phyloP scores from a whole-genome alignment of 2,797 vertebrate species.

The Podarcis lilfordi region DNA sequence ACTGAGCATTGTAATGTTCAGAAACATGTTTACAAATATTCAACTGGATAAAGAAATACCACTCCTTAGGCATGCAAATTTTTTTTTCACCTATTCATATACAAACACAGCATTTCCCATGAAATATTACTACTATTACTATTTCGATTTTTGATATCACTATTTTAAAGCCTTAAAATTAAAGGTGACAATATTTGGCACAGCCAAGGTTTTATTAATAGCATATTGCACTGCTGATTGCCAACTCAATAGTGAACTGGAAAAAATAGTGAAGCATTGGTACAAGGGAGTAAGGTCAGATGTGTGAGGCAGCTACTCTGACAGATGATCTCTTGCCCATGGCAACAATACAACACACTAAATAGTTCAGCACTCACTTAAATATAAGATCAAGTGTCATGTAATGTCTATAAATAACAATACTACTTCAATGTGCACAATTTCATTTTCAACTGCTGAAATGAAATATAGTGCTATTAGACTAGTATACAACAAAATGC shows the following conservation, averaged over 20 bases:
- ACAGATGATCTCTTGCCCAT: conserved; percentile 56
- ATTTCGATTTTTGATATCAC: background rate
- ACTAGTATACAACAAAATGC: conserved; percentile 64
- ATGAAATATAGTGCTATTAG: conserved; percentile 59
- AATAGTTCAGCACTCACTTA: conserved; percentile 72
- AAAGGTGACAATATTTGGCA: background rate
- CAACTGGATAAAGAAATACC: no score
- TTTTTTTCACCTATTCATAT: background rate
- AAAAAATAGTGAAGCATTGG: conserved; percentile 42
- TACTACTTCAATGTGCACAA: conserved; percentile 63
- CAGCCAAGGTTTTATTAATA: conserved; percentile 58
- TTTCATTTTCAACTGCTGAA: conserved; percentile 58
- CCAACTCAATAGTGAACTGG: conserved; percentile 61
- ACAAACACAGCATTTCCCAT: background rate
- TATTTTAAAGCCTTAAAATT: conserved; percentile 28
- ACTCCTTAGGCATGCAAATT: background rate
- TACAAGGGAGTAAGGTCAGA: conserved; percentile 59
- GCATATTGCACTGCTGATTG: conserved; percentile 60
- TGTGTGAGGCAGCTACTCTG: conserved; percentile 43
- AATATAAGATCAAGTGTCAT: conserved; percentile 70
- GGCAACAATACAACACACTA: conserved; percentile 69
- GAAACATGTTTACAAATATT: no score
- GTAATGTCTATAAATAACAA: conserved; percentile 75
- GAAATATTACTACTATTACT: background rate
- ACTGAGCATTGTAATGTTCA: no score